These are phyloP conservation scores for Phymorhynchus buccinoides DNA, from an alignment of 1,140 invertebrate species.

Conservation along the genomic window DNA sequence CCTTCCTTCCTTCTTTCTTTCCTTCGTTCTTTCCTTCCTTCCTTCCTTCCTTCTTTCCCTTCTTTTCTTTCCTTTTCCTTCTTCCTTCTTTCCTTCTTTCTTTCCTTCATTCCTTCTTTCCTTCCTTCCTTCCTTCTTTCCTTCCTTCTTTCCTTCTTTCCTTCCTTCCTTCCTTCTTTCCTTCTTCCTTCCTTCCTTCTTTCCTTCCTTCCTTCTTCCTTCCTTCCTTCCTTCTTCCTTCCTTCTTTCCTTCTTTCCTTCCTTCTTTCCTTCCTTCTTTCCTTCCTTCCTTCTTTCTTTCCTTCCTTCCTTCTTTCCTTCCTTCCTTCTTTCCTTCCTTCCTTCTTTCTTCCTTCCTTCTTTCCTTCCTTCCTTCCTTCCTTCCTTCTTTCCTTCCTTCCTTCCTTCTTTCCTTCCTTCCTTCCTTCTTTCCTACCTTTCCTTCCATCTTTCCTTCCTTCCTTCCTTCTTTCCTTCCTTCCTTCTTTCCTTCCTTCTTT, in stretches of 20 bases:
- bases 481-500: no score
- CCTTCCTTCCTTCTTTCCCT: no score
- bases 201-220: background rate
- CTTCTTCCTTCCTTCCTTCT: background rate
- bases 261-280: no score
- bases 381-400: background rate
- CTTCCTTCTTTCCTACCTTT: background rate
- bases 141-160: background rate
- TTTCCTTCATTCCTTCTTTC: no score
- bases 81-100: no score
- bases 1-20: no score
- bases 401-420: background rate
- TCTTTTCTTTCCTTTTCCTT: no score
- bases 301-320: no score
- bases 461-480: background rate
- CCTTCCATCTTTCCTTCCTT: background rate
- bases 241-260: background rate
- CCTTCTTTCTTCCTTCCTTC: background rate
- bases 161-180: background rate
- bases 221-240: background rate
- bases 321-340: background rate
- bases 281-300: no score
- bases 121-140: no score
- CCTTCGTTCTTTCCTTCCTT: no score
- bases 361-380: background rate